phyloP scores from a whole-genome alignment of 2,797 vertebrate genomes.

The Xiphophorus birchmanni region DNA sequence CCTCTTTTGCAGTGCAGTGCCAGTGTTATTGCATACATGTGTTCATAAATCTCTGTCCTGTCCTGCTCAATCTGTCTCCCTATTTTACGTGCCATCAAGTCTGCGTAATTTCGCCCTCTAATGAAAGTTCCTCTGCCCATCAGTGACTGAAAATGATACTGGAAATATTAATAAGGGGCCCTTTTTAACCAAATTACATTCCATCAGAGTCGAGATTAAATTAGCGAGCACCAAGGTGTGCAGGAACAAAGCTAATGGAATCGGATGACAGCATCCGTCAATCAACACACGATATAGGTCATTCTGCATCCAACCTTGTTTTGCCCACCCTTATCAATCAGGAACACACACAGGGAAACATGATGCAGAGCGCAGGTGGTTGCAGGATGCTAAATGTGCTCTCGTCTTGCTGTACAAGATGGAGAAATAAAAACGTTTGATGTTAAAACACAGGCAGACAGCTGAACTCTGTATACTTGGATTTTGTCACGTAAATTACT shows the following conservation, averaged over 20 bases:
- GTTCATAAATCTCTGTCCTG: conserved; percentile 71
- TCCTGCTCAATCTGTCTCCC: conserved; percentile 44
- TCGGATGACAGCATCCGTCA: conserved; percentile 78
- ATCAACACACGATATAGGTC: conserved; percentile 70
- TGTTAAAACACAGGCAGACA: conserved; percentile 23
- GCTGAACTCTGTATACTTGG: conserved; percentile 36
- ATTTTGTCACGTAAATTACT: conserved; percentile 33
- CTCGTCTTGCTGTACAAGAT: not conserved
- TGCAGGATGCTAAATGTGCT: conserved; percentile 25
- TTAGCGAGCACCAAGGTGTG: conserved; percentile 78
- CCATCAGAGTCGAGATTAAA: conserved; percentile 78
- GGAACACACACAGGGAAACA: conserved; percentile 27
- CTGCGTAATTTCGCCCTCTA: conserved; percentile 72
- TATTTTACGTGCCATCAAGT: conserved; percentile 53
- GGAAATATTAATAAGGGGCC: conserved; percentile 81
- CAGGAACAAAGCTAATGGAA: conserved; percentile 77
- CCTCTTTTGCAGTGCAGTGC: conserved; percentile 23
- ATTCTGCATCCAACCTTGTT: conserved; percentile 52
- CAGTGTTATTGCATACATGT: conserved; percentile 54
- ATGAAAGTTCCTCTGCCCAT: conserved; percentile 81
- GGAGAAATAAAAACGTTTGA: conserved; percentile 4
- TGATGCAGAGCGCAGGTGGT: conserved; percentile 19
- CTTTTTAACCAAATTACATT: conserved; percentile 82
- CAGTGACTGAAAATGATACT: conserved; percentile 78
- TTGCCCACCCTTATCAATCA: conserved; percentile 64